These are phyloP conservation scores for Phasianus colchicus DNA, from an alignment of 2,113 vertebrate species.

Conservation along the genomic window DNA sequence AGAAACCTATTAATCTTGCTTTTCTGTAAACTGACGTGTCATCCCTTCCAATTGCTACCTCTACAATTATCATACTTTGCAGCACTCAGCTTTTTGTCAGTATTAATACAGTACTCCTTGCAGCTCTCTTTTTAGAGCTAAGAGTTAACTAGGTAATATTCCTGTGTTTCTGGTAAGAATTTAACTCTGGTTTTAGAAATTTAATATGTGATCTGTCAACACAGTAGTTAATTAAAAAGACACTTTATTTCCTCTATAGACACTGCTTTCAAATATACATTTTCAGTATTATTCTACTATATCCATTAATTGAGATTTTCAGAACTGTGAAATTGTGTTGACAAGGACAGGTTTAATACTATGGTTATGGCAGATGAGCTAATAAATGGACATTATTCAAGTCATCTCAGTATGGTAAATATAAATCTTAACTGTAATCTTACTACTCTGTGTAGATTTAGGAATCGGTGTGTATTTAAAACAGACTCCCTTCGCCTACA, in stretches of 20 bases:
- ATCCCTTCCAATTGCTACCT: background rate
- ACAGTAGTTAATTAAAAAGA: background rate
- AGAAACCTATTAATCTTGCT: background rate
- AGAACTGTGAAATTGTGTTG: background rate
- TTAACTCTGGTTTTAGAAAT: background rate
- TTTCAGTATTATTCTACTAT: background rate
- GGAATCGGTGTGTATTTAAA: background rate
- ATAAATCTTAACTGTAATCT: background rate
- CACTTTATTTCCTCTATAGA: background rate
- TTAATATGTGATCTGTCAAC: background rate
- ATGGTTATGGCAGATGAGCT: background rate
- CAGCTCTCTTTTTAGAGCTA: background rate
- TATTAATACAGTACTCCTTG: background rate
- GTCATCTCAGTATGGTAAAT: background rate
- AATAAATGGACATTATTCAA: background rate
- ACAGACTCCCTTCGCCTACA: background rate
- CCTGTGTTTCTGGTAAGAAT: background rate
- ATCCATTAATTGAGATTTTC: background rate
- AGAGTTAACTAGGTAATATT: background rate
- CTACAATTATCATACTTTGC: background rate
- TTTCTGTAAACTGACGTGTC: background rate
- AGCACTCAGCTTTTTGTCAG: background rate
- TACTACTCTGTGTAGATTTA: background rate
- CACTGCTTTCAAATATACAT: background rate
- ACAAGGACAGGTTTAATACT: background rate